phyloP scores from a whole-genome alignment of 2,888 invertebrate genomes.

The Macrosoma leucophasiata region DNA sequence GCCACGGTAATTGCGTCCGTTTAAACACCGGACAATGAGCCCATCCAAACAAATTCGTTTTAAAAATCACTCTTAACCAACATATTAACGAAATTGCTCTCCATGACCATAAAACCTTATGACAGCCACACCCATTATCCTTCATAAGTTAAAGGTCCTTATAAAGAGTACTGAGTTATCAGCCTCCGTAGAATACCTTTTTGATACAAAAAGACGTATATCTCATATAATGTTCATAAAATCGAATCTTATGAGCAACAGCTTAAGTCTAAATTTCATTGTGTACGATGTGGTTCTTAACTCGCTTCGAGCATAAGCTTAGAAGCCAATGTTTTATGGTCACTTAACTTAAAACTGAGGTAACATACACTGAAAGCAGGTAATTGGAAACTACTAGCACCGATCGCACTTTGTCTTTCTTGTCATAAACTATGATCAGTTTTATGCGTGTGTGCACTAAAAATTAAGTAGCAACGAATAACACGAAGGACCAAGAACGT shows the following conservation, averaged over 20 bases:
- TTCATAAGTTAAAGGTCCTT: slow-evolving; percentile 53
- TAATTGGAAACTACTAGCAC: slow-evolving; percentile 26
- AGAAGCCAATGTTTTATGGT: slow-evolving; percentile 46
- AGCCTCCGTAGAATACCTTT: too few relatives aligned
- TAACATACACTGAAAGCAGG: slow-evolving; percentile 25
- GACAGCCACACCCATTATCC: slow-evolving; percentile 54
- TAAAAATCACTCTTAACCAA: slow-evolving; percentile 41
- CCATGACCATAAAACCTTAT: slow-evolving; percentile 53
- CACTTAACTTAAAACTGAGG: slow-evolving; percentile 41
- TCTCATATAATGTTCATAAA: too few relatives aligned
- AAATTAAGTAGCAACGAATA: too few relatives aligned
- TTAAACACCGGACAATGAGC: slow-evolving; percentile 15
- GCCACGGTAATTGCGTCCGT: slow-evolving; percentile 10
- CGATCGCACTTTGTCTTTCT: slow-evolving; percentile 5
- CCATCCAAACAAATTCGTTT: slow-evolving; percentile 26
- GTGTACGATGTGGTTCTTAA: too few relatives aligned
- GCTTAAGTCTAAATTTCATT: too few relatives aligned
- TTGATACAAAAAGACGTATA: too few relatives aligned
- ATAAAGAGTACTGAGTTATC: too few relatives aligned
- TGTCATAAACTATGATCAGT: not conserved
- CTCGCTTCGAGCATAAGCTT: too few relatives aligned
- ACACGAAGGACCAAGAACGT: too few relatives aligned
- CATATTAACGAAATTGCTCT: slow-evolving; percentile 50
- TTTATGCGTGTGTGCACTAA: too few relatives aligned
- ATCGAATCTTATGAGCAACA: too few relatives aligned